A percentile compares a stretch with the other conserved stretches of the same genome.
Conservation (phyloP, 2,113 vertebrate genomes). For the Neoarius graeffei region DNA sequence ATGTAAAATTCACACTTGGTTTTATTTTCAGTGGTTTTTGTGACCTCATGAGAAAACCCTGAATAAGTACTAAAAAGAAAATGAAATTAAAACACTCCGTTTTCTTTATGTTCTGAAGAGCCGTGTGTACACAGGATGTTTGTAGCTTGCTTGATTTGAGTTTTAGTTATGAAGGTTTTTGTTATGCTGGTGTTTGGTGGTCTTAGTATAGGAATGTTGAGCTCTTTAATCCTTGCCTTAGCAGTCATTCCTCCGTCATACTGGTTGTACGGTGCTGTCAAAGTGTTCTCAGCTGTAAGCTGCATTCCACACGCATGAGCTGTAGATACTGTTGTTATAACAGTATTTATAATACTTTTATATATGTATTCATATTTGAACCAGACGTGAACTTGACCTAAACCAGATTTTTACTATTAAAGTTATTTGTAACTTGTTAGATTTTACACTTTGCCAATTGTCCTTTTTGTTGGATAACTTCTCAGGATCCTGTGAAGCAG, state of each 20-base stretch:
- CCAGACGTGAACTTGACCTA: not conserved
- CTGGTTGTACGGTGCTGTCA: not conserved
- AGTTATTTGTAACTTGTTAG: not conserved
- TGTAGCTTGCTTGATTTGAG: slow-evolving; percentile 31
- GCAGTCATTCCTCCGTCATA: not conserved
- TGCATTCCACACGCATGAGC: not conserved
- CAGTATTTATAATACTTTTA: not conserved
- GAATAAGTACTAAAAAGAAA: not conserved
- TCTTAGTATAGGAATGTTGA: slow-evolving; percentile 69
- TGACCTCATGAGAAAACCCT: not conserved
- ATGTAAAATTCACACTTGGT: not conserved
- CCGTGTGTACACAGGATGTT: not conserved
- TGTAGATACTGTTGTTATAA: not conserved
- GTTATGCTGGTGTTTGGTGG: slow-evolving; percentile 45
- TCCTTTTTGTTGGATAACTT: not conserved
- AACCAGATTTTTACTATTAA: not conserved
- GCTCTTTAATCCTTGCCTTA: slow-evolving; percentile 68
- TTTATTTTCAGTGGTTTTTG: slow-evolving; percentile 20
- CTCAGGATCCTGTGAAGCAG: not conserved
- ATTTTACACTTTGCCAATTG: not conserved
- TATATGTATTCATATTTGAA: not conserved
- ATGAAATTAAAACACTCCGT: not conserved
- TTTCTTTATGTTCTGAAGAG: not conserved
- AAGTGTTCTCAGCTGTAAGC: not conserved
- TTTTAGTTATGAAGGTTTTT: not conserved